phyloP scores from a whole-genome alignment of 2,888 invertebrate species.

The Patella ulyssiponensis region DNA sequence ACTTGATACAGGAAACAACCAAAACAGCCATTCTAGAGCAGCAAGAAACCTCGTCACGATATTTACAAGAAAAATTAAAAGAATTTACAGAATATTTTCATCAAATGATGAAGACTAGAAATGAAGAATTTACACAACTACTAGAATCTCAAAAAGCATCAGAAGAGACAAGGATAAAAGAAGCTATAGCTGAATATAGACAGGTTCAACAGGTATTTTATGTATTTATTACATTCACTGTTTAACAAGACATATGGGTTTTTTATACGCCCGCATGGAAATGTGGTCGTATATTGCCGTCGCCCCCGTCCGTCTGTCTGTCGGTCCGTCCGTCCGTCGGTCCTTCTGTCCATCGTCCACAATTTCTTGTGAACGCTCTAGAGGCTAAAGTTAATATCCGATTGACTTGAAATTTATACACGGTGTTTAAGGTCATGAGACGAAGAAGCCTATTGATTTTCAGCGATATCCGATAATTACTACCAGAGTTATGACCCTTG shows the following conservation, averaged over 20 bases:
- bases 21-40: slow-evolving; percentile 48
- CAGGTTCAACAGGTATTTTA: slow-evolving; percentile 43
- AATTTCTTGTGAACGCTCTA: too few species aligned
- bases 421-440: too few species aligned
- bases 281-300: too few species aligned
- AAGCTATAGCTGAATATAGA: slow-evolving; percentile 42
- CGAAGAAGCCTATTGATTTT: too few species aligned
- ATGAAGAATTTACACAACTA: slow-evolving; percentile 36
- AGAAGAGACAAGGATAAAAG: slow-evolving; percentile 35
- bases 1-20: slow-evolving; percentile 40
- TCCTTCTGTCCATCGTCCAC: too few species aligned
- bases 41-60: slow-evolving; percentile 44
- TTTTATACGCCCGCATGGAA: too few species aligned
- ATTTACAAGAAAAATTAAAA: slow-evolving; percentile 40
- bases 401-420: too few species aligned
- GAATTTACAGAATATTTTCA: slow-evolving; percentile 41
- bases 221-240: not conserved
- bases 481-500: too few species aligned
- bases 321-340: too few species aligned
- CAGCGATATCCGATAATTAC: too few species aligned
- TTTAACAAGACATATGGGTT: not conserved
- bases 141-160: slow-evolving; percentile 37
- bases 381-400: too few species aligned
- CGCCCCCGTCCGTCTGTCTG: too few species aligned
- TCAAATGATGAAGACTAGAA: slow-evolving; percentile 35